Base-by-base conservation (phyloP, 2,888 invertebrate genomes). In the Acleris holmiana region DNA sequence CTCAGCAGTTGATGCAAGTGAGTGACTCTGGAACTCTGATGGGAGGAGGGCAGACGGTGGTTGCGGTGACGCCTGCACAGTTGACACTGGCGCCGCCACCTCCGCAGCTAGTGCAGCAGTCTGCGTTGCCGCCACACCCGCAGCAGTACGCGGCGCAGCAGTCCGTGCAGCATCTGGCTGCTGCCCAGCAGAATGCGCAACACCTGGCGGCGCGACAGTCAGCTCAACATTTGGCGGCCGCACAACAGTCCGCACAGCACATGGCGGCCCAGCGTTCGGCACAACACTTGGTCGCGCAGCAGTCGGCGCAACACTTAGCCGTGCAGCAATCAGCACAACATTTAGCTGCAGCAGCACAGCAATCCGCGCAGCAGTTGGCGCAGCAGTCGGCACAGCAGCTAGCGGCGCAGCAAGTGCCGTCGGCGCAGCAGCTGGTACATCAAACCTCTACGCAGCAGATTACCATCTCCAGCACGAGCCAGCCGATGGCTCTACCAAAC, bases 1-100 rank as follows among this genome's bases (percentile, higher is more conserved):
- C 89, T 2, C 92, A 92, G 67, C 92, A 92, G 74, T 72, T 92
- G 5, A 91, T 92, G 92, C 92, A 92, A 85, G 92, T 92, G 17
- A 91, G 92, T 82, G 92, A 92, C 73, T 92, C 92, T 17, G 91
- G 91, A 4, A 91, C 89, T 51, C 74, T 92, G 48, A 92, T 92
- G 91, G 86, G 91, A 61, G 91, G 86, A 19, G 91, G 92, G 15
- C 91, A 91, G 71, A 91, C 91, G 58, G 91, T 92, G 55, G 92
- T 92, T 25, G 91, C 91, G 40, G 90, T 92, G 15, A 84, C 84
- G 15, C 92, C 92, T 56, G 92, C 92, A 35, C 92, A 92, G 73
- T 74, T 92, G 23, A 91, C 92, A 13, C 73, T 92, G 61, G 89
- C 84, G 49, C 91, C 86, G 48, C 84, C 85, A 17, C 76, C 87